Evolutionary conservation across 2,797 vertebrate species (phyloP), one percentile per base, ranked within the genome.

Genomic region (Ispidina picta): DNA sequence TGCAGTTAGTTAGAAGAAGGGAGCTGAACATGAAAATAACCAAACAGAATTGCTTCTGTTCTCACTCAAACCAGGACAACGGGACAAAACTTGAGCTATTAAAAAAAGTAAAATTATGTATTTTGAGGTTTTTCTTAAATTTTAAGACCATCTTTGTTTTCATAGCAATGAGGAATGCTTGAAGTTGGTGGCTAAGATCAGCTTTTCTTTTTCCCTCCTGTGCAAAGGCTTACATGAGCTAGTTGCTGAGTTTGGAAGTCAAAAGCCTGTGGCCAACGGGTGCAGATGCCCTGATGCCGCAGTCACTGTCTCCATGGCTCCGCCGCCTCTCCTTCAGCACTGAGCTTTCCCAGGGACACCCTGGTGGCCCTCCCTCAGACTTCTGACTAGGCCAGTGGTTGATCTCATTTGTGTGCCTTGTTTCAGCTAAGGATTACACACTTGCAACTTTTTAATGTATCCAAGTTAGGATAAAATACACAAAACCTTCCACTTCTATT

Each of bases 361-460:
- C 1, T 29, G 46, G 20, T 49, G 18, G 23, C 51, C 1, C 3
- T 56, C 13, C 68, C 54, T 64, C 33, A 3, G 33, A 5, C 29
- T 49, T 52, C 2, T 12, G 51, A 55, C 65, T 15, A 58, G 91
- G 18, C 44, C 35, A 70, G 70, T 9, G 16, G 29, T 31, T 82
- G n/a, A 62, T 69, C 49, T 89, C 31, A 8, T 93, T 72, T 73
- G 63, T 75, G 83, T 75, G 62, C 82, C 86, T 93, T 74, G 25
- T 86, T 76, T 86, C 80, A 80, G 22, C 62, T 74, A 70, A 56
- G 43, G 35, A 28, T 88, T 72, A 48, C 20, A 93, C 5, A 41
- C 62, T 83, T 83, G 35, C 78, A 84, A 41, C 20, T 89, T 93
- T 69, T 59, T 59, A 51, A 48, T 63, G 33, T 33, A 56, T 44